Base-by-base conservation (phyloP, 2,113 vertebrate genomes). In the Butastur rufipennis region DNA sequence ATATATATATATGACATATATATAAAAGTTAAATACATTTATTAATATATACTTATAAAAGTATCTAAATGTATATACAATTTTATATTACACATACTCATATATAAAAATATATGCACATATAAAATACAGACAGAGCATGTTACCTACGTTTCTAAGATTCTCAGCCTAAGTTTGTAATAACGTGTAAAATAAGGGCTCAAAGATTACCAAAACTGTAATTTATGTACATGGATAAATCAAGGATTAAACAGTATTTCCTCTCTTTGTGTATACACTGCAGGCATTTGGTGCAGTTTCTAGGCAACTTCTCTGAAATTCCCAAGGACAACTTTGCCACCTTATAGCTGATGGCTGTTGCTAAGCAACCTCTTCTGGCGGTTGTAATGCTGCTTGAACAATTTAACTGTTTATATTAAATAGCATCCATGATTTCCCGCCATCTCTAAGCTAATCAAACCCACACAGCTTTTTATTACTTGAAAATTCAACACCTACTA, bases 251-350 rank as follows among this genome's bases (percentile, higher is more conserved):
- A 34, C 32, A 68, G 34, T 4, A 31, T 38, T 88, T 77, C 43
- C 53, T 81, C 65, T 50, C 95, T 94, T 86, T 95, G 85, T 92
- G 80, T 42, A 34, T 13, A 83, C 82, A 71, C 91, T 88, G 90
- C 90, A 94, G 92, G 82, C 95, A 89, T 94, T 91, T 80, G 81
- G 82, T 89, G 68, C 93, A 95, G 93, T 95, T 97, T 94, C 97
- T 85, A 97, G 91, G 87, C 95, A 97, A 92, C 94, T 96, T 95
- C 88, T 81, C 89, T 89, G 53, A 95, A 97, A 97, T 94, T 97
- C 94, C 94, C 94, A 97, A 92, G 89, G 95, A 97, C 92, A 95
- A 96, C 91, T 95, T 93, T 81, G 59, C 77, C 80, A 93, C 86
- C 74, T 72, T 83, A 89, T 20, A 90, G 53, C 71, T 6, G 21